Base-by-base conservation (phyloP, 1,140 invertebrate genomes). In the Cotesia typhae region DNA sequence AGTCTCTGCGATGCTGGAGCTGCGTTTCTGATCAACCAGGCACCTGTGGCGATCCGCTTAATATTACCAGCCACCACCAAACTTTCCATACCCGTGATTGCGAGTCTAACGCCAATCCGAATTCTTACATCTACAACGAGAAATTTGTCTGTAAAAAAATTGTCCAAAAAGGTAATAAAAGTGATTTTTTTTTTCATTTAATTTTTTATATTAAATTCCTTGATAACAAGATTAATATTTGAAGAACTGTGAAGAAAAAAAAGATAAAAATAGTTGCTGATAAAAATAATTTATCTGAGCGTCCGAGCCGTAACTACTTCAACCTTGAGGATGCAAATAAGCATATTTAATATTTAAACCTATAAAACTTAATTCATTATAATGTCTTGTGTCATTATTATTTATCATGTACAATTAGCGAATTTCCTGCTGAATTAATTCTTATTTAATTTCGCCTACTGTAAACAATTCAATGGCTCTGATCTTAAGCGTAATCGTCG, bases 31-130 rank as follows among this genome's bases (percentile, higher is more conserved):
- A 92, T 71, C 80, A 93, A 92, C 78, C 87, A 89, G 0, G 85
- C 89, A 72, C 41, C 41, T 94, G 93, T 82, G 88, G 88, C 3
- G 92, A 94, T 79, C 92, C 92, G 7, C 92, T 93, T 88, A 90
- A 92, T 76, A 90, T 89, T 14, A 89, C 87, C 2, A 82, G 88
- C 1, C 77, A 84, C 12, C 84, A 84, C 52, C 65, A 75, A 47
- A 60, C 71, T 4, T 83, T 84, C 59, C 78, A 83, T 38, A 77
- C 79, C 2, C 78, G 71, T 73, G 74, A 78, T 10, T 85, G 84
- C 61, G 81, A 84, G 1, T 10, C 76, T 1, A 75, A 60, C 4
- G 3, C 63, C 1, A 80, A 81, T 0, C 75, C 75, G 1, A 77
- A 59, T 47, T 55, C 63, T 60, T 75, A 70, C 17, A 59, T 38